Base-by-base conservation (phyloP, 1,140 invertebrate genomes). In the Thaumatotibia leucotreta region DNA sequence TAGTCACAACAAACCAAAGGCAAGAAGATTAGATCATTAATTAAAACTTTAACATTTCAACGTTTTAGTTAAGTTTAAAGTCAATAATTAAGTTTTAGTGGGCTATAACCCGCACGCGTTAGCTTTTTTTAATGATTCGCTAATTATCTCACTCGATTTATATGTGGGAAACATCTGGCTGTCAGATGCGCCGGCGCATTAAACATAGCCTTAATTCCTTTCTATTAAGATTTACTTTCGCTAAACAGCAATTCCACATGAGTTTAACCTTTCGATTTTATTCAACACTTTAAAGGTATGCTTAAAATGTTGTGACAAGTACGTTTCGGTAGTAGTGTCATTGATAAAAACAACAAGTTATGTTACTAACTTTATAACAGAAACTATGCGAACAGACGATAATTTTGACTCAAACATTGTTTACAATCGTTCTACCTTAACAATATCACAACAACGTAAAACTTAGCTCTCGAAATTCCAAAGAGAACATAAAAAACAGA, bases 51-150 rank as follows among this genome's bases (percentile, higher is more conserved):
- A 23, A 58, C 58, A 62, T 14, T 33, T n/a, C 20, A 29, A 67
- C 22, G 24, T 31, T 58, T 58, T 27, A 31, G 49, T 52, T 52
- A 23, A 24, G 11, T 58, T 58, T 27, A 31, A 31, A 72, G 61
- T 76, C 66, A 35, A 61, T 66, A 31, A 78, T 79, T 76, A 78
- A 71, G 61, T 73, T 84, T 85, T 83, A 81, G 68, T 71, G 45
- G 64, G 65, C 76, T 65, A 77, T 80, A 80, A 82, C 72, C 73
- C 73, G 72, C 80, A 73, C 74, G 70, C 66, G 65, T 73, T 54
- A 73, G 69, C 67, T 66, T 69, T 73, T 67, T 76, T 80, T 83
- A 78, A 83, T 74, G 76, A 75, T 77, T 73, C 33, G 76, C 77
- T 84, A 84, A 84, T 78, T 79, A 86, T 76, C 69, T 58, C 52